Conservation (phyloP, 2,113 vertebrate species). For the Lophura nycthemera region DNA sequence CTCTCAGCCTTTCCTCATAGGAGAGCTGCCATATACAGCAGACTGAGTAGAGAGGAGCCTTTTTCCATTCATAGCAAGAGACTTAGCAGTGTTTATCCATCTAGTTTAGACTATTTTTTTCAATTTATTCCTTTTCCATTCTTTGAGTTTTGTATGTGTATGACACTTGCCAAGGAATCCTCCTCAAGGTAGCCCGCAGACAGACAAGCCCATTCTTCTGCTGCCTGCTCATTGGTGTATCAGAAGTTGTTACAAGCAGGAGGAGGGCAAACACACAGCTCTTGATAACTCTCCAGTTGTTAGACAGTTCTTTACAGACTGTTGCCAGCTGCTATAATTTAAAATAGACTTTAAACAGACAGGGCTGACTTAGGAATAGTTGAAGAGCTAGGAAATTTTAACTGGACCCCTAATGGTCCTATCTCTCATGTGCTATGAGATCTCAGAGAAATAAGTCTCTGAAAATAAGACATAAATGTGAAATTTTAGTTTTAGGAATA, state of each 20-base stretch:
- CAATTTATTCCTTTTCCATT: neutral
- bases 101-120: neutral
- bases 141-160: neutral
- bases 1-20: neutral
- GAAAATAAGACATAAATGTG: neutral
- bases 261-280: neutral
- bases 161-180: neutral
- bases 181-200: neutral
- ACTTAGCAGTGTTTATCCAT: neutral
- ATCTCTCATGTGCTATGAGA: neutral
- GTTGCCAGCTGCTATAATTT: neutral
- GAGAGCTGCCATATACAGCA: neutral
- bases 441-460: neutral
- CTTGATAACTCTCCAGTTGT: neutral
- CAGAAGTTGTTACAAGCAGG: neutral
- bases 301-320: neutral
- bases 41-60: neutral
- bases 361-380: neutral
- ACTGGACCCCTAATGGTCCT: neutral
- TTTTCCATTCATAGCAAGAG: neutral
- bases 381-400: neutral
- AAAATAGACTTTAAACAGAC: neutral
- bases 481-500: constrained; percentile 3
- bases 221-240: neutral
- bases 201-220: neutral